These are phyloP conservation scores for Odontocolon sp. DNA, from an alignment of 2,888 invertebrate genomes.

Conservation along the genomic window DNA sequence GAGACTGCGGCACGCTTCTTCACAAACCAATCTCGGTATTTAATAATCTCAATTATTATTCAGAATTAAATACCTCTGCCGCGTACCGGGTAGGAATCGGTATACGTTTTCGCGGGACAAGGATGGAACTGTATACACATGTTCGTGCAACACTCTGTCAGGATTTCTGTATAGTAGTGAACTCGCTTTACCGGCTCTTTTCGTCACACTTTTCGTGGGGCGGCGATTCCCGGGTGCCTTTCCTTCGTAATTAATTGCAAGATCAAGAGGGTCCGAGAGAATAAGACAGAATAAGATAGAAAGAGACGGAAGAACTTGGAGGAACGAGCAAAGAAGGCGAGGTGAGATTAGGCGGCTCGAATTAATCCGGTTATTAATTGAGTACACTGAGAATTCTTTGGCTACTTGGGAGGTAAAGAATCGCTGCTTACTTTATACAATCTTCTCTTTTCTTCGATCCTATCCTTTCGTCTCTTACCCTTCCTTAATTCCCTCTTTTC, in stretches of 20 bases:
- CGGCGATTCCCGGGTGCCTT: slow-evolving; percentile 1
- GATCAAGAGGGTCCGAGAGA: slow-evolving; percentile 37
- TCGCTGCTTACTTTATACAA: slow-evolving; percentile 57
- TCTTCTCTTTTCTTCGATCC: slow-evolving; percentile 14
- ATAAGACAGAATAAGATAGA: slow-evolving; percentile 33
- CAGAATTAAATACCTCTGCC: not conserved
- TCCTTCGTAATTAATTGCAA: slow-evolving; percentile 43
- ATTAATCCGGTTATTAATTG: slow-evolving; percentile 72
- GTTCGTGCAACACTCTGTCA: too few relatives aligned
- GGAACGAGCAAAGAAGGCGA: slow-evolving; percentile 11
- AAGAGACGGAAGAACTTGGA: not conserved
- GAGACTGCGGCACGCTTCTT: not conserved
- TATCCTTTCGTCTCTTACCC: not conserved
- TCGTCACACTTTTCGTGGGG: slow-evolving; percentile 2
- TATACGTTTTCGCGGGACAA: not conserved
- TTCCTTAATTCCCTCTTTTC: slow-evolving; percentile 34
- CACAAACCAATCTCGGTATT: not conserved
- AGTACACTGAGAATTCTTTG: slow-evolving; percentile 58
- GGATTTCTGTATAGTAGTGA: not conserved
- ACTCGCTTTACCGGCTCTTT: not conserved
- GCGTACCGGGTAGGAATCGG: not conserved
- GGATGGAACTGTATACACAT: too few relatives aligned
- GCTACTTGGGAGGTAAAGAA: slow-evolving; percentile 59
- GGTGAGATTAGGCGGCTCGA: slow-evolving; percentile 62
- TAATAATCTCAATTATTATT: slow-evolving; percentile 1